phyloP scores from a whole-genome alignment of 2,797 vertebrate genomes.

The Eptatretus atami region DNA sequence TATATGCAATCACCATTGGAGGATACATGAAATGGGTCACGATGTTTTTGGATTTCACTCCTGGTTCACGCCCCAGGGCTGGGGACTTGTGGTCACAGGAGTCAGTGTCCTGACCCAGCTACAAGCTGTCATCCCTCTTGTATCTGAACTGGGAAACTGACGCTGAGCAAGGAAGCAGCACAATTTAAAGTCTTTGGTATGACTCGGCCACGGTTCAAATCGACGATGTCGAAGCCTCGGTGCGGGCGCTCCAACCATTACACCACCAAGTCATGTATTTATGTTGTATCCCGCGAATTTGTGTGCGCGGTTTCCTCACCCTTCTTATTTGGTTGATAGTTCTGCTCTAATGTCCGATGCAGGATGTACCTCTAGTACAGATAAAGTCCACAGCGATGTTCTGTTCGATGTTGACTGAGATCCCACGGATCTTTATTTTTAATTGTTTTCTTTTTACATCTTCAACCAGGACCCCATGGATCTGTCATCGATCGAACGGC shows the following conservation, averaged over 20 bases:
- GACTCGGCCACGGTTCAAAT: no score
- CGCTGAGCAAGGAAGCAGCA: no score
- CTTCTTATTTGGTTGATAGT: not conserved
- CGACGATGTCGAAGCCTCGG: no score
- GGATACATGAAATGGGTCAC: no score
- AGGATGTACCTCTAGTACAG: not conserved
- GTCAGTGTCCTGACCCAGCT: no score
- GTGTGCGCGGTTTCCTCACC: not conserved
- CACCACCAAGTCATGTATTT: not conserved
- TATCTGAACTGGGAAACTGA: no score
- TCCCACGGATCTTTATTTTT: not conserved
- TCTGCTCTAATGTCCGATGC: not conserved
- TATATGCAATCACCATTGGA: no score
- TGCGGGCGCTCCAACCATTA: not conserved
- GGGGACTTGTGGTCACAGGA: no score
- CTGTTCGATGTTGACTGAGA: not conserved
- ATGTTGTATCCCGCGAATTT: not conserved
- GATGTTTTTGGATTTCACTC: no score
- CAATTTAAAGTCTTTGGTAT: no score
- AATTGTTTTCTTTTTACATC: not conserved
- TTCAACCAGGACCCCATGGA: conserved; percentile 62
- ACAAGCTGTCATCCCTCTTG: no score
- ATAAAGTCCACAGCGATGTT: not conserved
- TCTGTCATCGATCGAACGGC: conserved; percentile 76
- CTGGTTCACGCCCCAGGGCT: no score